These are phyloP conservation scores for Microcebus griseorufus DNA, from an alignment of 2,113 vertebrate genomes.

Conservation along the genomic window DNA sequence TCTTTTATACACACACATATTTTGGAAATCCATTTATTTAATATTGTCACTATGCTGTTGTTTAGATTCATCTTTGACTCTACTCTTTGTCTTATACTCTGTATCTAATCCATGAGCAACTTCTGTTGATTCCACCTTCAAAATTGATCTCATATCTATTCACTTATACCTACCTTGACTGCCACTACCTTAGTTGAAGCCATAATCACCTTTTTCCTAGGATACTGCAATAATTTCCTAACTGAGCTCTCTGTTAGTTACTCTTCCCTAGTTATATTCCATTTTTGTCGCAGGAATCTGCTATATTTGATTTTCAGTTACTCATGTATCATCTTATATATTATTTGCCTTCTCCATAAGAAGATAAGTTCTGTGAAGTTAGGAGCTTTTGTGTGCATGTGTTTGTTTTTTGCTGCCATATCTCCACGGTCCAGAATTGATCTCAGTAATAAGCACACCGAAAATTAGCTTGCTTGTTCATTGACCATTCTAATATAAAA, in stretches of 20 bases:
- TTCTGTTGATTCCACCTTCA: neutral
- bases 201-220: neutral
- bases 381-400: neutral
- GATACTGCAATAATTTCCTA: neutral
- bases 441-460: neutral
- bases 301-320: neutral
- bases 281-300: neutral
- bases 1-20: neutral
- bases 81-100: neutral
- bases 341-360: neutral
- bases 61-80: neutral
- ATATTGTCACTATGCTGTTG: neutral
- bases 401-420: neutral
- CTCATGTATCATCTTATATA: neutral
- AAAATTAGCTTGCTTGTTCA: neutral
- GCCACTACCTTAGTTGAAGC: neutral
- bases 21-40: neutral
- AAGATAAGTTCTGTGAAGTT: neutral
- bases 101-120: neutral
- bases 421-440: neutral
- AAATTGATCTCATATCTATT: neutral
- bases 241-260: neutral
- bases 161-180: neutral
- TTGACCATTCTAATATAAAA: neutral
- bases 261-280: neutral